A percentile compares a stretch with the other conserved stretches of the same genome.
Conservation (phyloP, 2,888 invertebrate genomes). For the Balanococcus diminutus region DNA sequence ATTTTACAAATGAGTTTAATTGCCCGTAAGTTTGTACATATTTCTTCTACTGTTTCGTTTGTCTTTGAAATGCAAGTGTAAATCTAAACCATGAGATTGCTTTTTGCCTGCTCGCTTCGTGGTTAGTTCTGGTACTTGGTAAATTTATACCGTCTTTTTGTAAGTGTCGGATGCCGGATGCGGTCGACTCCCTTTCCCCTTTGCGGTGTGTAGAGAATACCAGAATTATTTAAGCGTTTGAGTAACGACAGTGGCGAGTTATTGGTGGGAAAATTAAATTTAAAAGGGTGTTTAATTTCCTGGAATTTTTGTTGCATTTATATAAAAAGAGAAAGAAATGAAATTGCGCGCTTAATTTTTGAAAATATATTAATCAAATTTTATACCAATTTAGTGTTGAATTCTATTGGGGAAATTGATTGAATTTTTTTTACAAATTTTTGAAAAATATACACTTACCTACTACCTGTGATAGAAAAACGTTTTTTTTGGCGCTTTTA, state of each 20-base stretch:
- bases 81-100: background rate
- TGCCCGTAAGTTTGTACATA: conserved; percentile 24
- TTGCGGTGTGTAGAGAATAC: background rate
- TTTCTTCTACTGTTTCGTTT: conserved; percentile 7
- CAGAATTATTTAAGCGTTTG: background rate
- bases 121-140: background rate
- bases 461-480: no score
- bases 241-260: background rate
- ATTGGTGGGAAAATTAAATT: background rate
- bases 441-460: no score
- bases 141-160: background rate
- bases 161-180: background rate
- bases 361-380: no score
- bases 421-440: no score
- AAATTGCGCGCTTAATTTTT: no score
- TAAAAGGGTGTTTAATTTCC: background rate
- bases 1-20: conserved; percentile 5
- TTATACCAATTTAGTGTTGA: no score
- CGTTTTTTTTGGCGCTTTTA: no score
- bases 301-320: background rate
- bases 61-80: background rate
- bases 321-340: no score
- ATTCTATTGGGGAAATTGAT: no score
- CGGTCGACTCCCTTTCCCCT: background rate
- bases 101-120: background rate